phyloP scores from a whole-genome alignment of 2,797 vertebrate species.

The Hyperoplus lanceolatus region DNA sequence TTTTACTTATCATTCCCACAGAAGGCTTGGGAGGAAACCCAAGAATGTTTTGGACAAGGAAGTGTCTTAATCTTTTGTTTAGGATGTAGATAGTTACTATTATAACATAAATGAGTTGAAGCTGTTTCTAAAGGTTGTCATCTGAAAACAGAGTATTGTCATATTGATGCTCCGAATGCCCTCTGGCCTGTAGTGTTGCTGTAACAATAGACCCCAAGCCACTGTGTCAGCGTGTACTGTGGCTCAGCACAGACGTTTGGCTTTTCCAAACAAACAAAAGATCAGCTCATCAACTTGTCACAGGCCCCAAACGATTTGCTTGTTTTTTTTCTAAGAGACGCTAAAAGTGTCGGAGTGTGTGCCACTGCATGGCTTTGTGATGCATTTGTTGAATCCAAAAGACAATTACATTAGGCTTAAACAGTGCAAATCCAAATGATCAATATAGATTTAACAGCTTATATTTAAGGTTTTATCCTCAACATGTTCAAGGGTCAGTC shows the following conservation, averaged over 20 bases:
- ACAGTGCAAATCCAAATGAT: neutral
- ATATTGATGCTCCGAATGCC: conserved; percentile 30
- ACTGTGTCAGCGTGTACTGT: conserved; percentile 55
- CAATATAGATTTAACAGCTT: neutral
- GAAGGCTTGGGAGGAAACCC: conserved; percentile 41
- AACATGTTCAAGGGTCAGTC: neutral
- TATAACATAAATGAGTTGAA: neutral
- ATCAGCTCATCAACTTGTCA: conserved; percentile 49
- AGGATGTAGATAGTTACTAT: neutral
- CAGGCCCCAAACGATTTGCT: conserved; percentile 53
- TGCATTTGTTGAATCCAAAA: neutral
- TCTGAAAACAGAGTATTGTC: neutral
- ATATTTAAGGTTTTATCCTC: neutral
- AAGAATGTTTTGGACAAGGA: neutral
- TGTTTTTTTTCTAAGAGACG: conserved; percentile 49
- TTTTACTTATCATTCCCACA: conserved; percentile 36
- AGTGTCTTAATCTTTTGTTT: conserved; percentile 21
- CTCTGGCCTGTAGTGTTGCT: conserved; percentile 22
- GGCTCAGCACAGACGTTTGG: conserved; percentile 60
- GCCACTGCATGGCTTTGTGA: neutral
- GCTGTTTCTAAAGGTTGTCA: neutral
- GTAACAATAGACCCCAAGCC: conserved; percentile 57
- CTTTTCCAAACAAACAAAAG: conserved; percentile 71
- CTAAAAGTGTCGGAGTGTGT: conserved; percentile 21
- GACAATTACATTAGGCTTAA: neutral